Base-by-base conservation (phyloP, 1,140 invertebrate genomes). In the Zaprionus camerounensis region DNA sequence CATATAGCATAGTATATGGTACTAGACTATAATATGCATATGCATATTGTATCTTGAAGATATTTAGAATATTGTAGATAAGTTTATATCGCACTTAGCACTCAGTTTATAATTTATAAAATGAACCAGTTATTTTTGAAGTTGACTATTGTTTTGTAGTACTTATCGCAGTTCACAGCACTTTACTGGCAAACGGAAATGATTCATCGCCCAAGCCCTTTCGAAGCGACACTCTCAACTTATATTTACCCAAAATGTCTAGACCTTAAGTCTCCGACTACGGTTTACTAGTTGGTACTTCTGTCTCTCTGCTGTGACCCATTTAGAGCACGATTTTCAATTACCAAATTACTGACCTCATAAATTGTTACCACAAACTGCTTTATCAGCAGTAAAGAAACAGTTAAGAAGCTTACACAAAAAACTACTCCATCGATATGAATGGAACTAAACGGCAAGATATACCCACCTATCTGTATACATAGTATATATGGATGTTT, bases 271-370 rank as follows among this genome's bases (percentile, higher is more conserved):
- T 38, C 61, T 65, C 34, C 53, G 1, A 71, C 59, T 49, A 51
- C 59, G 41, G 67, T 64, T 75, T 49, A 69, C 58, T 31, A 34
- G n/a, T 15, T 51, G 34, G 2, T 49, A 41, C 38, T 36, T 28
- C 15, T 57, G 34, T 13, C 6, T 44, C 41, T 22, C 24, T 56
- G 62, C 34, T 62, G 34, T 78, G 84, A 83, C 83, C 83, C 77
- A 88, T 72, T 80, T 83, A 15, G 15, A 49, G 49, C 49, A 67
- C 59, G 66, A 75, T 86, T 86, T 80, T 80, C 83, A 88, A 86
- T 86, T 86, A 86, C 84, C 83, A 86, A 86, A 86, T 88, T 69
- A 83, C 83, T 88, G 84, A 86, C 83, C 84, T 76, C 83, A 86
- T 83, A 86, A 82, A 77, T 63, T 67, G 59, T 65, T 46, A n/a